Evolutionary conservation across 1,140 invertebrate genomes (phyloP).

Genomic region (Lepidurus couesii): DNA sequence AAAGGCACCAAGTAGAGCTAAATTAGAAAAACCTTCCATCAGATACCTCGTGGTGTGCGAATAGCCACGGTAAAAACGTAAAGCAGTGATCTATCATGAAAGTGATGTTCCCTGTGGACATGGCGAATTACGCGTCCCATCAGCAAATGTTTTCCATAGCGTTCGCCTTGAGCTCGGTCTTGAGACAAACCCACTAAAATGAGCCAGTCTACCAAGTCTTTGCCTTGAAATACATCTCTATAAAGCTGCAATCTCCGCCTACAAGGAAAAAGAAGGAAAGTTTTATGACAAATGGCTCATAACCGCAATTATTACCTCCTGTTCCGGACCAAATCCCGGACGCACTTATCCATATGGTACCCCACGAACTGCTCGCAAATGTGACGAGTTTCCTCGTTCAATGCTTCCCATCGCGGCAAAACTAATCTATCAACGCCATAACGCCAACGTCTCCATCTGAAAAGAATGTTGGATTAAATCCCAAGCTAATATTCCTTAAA

Average conservation of each 20-base stretch:
- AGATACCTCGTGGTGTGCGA: not conserved
- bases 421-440: constrained; percentile 63
- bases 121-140: constrained; percentile 76
- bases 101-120: constrained; percentile 72
- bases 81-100: constrained; percentile 53
- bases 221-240: constrained; percentile 71
- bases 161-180: constrained; percentile 67
- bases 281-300: not conserved
- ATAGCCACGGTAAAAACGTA: constrained; percentile 43
- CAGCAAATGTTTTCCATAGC: constrained; percentile 74
- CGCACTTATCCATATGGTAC: constrained; percentile 76
- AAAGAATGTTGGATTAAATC: constrained; percentile 25
- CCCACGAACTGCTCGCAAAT: constrained; percentile 82
- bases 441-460: constrained; percentile 48
- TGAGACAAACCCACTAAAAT: constrained; percentile 66
- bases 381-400: constrained; percentile 68
- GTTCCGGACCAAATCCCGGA: constrained; percentile 67
- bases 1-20: not conserved
- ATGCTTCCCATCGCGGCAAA: constrained; percentile 63
- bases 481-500: not conserved
- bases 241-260: constrained; percentile 68
- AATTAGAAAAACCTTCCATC: not conserved
- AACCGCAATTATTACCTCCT: constrained; percentile 48
- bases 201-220: constrained; percentile 79
- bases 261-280: constrained; percentile 28